Conservation (phyloP, 2,113 vertebrate species). For the Telmatochromis sp. region DNA sequence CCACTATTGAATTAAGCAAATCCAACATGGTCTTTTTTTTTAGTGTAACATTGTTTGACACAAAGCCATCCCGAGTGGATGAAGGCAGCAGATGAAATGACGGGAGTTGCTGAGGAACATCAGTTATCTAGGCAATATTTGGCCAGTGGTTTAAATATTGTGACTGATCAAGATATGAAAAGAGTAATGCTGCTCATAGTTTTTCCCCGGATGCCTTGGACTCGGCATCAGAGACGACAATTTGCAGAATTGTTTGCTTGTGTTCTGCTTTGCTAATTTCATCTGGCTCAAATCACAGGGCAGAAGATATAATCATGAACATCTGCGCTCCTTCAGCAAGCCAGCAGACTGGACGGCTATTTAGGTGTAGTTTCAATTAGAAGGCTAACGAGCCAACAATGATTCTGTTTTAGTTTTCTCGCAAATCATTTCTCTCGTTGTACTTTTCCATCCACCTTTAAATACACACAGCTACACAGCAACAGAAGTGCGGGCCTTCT, state of each 20-base stretch:
- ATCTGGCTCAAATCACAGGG: background rate
- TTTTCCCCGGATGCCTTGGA: background rate
- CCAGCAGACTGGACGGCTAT: background rate
- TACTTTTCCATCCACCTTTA: background rate
- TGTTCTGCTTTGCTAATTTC: background rate
- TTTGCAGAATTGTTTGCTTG: background rate
- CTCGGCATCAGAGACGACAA: background rate
- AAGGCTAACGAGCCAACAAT: background rate
- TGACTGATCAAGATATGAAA: background rate
- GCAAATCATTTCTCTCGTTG: background rate
- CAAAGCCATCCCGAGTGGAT: background rate
- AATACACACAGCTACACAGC: background rate
- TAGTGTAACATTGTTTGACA: background rate
- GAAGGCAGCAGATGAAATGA: background rate
- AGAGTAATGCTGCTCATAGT: background rate
- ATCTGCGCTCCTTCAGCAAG: background rate
- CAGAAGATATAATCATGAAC: background rate
- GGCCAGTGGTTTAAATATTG: background rate
- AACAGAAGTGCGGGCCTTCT: background rate
- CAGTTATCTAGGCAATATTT: background rate
- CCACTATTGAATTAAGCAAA: accelerated
- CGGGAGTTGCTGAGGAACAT: background rate
- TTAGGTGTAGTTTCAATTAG: background rate
- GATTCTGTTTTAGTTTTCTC: background rate
- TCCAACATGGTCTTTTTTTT: background rate